Evolutionary conservation across 2,113 vertebrate genomes (phyloP), one percentile per base, ranked within the genome.

Genomic region (Austrofundulus limnaeus): DNA sequence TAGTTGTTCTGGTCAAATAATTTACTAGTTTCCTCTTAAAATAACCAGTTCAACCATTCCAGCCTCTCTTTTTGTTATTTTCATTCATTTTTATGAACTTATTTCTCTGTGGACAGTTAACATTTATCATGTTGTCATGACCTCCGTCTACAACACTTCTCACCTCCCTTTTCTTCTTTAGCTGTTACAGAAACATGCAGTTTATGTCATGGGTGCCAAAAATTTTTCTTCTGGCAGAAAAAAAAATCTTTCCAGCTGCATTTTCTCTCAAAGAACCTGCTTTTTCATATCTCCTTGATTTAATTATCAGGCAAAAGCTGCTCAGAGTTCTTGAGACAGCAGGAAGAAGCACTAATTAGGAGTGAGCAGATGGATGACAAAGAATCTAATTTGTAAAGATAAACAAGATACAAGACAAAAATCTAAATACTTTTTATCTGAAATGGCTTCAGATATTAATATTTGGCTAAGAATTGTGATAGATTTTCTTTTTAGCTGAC

Each of bases 71-170:
- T 10, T 37, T 1, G n/a, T 31, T 1, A 19, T 7, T 37, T 39
- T 55, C 12, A 71, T 56, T 25, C 7, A 19, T 39, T n/a, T n/a
- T n/a, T n/a, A n/a, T n/a, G n/a, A n/a, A n/a, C n/a, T n/a, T n/a
- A n/a, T n/a, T n/a, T n/a, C n/a, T n/a, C n/a, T n/a, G n/a, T n/a
- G n/a, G n/a, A n/a, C n/a, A n/a, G n/a, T n/a, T n/a, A n/a, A n/a
- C n/a, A 37, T 48, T 42, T 48, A 50, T 56, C 41, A 60, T 69
- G 17, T 63, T 63, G 1, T 63, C 54, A 34, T 58, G 41, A 21
- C 20, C 24, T 38, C 25, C 10, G 11, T 46, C 38, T 64, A 2
- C 0, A 46, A 19, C 11, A 13, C 41, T 66, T 19, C 11, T 34
- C 0, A 23, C 15, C 21, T 51, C 17, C 14, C 21, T 51, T 19